Base-by-base conservation (phyloP, 2,113 vertebrate species). In the Calyptommatus sinebrachiatus region DNA sequence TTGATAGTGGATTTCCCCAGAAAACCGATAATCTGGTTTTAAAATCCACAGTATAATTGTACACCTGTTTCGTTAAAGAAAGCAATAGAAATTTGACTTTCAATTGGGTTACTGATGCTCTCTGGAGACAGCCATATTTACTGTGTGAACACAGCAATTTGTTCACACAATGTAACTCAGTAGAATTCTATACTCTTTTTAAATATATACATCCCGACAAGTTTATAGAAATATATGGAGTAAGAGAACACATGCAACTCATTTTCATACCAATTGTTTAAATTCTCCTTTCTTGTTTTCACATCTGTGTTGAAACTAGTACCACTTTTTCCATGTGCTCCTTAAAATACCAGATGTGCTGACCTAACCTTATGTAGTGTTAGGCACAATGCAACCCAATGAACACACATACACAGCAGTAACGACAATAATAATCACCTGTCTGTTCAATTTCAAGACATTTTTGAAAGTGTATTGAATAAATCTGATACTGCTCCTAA, bases 401-500 rank as follows among this genome's bases (percentile, higher is more conserved):
- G 46, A 29, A 57, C 53, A 50, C 50, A 50, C 50, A 31, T 12
- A 0, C 67, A 85, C 4, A 28, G n/a, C 48, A 12, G 11, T 63
- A 48, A 72, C 24, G 22, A n/a, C 20, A 73, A 57, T 16, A 77
- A 41, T 26, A 62, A 75, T 65, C 28, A 67, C 35, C 35, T 41
- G 67, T 61, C 18, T 0, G 63, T 83, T 62, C 2, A 8, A 83
- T 85, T 83, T 72, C 10, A 77, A 62, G 28, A 79, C n/a, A 22
- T 88, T 90, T 90, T 81, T 86, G 5, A 60, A 81, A 85, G 35
- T 82, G 35, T 68, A 45, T 31, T 81, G 79, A 67, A 31, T 14
- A 26, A 82, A 82, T 77, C 75, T 68, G 68, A 85, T 86, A 84
- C 8, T 80, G 48, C 76, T 85, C 88, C 63, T 88, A 86, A 91